A percentile compares a stretch with the other conserved stretches of the same genome.
Evolutionary conservation across 2,113 vertebrate genomes (phyloP).

Genomic region (Ceratotherium simum): DNA sequence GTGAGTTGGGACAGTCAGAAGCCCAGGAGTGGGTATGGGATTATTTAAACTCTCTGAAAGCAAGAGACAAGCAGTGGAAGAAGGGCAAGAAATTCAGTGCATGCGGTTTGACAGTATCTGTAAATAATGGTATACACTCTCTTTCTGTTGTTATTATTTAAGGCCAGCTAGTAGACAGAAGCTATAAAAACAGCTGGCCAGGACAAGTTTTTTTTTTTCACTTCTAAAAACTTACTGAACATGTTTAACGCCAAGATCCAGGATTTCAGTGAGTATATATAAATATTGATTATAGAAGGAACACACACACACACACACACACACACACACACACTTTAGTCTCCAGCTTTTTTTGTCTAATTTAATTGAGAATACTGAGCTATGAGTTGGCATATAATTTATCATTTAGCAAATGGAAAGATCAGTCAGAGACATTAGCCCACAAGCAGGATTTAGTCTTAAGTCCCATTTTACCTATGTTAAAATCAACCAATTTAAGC

Average conservation of each 20-base stretch:
- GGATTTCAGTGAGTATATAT: not conserved
- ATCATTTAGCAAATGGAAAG: conserved; percentile 33
- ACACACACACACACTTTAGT: not conserved
- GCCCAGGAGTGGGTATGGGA: not conserved
- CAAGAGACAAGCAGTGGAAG: conserved; percentile 60
- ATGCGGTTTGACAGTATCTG: conserved; percentile 49
- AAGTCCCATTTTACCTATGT: not conserved
- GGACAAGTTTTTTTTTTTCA: not conserved
- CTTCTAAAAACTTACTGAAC: conserved; percentile 35
- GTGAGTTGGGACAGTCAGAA: conserved; percentile 57
- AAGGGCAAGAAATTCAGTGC: conserved; percentile 49
- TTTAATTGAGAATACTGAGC: conserved; percentile 4
- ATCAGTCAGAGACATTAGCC: not conserved
- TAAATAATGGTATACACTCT: conserved; percentile 67
- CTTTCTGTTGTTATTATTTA: conserved; percentile 73
- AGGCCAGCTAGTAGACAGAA: conserved; percentile 59
- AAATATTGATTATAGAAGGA: conserved; percentile 41
- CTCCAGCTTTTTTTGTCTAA: conserved; percentile 7
- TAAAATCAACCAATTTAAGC: not conserved
- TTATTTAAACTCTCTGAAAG: conserved; percentile 73
- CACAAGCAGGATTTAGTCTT: not conserved
- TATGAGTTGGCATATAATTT: not conserved
- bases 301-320: not conserved
- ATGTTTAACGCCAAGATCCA: conserved; percentile 51
- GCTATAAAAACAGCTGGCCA: conserved; percentile 62